Conservation (phyloP, 2,888 invertebrate genomes). For the Hydriomena furcata region DNA sequence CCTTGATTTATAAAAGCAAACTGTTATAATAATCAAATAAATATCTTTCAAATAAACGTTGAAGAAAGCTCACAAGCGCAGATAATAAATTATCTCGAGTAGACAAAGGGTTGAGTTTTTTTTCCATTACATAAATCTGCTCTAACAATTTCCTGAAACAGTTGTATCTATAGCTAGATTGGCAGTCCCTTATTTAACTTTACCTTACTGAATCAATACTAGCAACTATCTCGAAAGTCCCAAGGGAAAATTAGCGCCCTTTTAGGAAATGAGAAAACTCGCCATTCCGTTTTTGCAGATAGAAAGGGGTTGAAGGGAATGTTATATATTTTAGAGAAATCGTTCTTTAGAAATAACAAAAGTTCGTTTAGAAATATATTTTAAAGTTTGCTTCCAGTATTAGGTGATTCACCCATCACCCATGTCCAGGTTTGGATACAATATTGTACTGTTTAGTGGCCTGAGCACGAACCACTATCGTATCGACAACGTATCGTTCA, state of each 20-base stretch:
- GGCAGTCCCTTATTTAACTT: slow-evolving; percentile 33
- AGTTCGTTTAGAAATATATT: slow-evolving; percentile 12
- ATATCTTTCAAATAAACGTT: background rate
- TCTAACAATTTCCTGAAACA: slow-evolving; percentile 25
- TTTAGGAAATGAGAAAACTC: slow-evolving; percentile 47
- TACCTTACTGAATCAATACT: slow-evolving; percentile 34
- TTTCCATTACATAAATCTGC: slow-evolving; percentile 24
- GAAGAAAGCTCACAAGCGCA: background rate
- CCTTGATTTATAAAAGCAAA: no score
- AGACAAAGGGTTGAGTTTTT: slow-evolving; percentile 1
- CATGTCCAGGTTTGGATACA: no score
- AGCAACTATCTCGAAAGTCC: slow-evolving; percentile 36
- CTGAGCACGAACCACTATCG: no score
- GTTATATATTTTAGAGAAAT: slow-evolving; percentile 27
- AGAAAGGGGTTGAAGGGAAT: slow-evolving; percentile 40
- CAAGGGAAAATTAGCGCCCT: slow-evolving; percentile 46
- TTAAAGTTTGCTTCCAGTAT: slow-evolving; percentile 2
- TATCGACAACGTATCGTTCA: no score
- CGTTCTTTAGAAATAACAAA: slow-evolving; percentile 18
- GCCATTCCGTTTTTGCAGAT: slow-evolving; percentile 36
- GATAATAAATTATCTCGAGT: background rate
- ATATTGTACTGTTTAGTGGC: no score
- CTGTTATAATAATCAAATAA: no score
- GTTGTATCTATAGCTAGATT: slow-evolving; percentile 7
- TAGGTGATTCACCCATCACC: no score